Conservation (phyloP, 2,113 vertebrate genomes). For the Aleadryas rufinucha region DNA sequence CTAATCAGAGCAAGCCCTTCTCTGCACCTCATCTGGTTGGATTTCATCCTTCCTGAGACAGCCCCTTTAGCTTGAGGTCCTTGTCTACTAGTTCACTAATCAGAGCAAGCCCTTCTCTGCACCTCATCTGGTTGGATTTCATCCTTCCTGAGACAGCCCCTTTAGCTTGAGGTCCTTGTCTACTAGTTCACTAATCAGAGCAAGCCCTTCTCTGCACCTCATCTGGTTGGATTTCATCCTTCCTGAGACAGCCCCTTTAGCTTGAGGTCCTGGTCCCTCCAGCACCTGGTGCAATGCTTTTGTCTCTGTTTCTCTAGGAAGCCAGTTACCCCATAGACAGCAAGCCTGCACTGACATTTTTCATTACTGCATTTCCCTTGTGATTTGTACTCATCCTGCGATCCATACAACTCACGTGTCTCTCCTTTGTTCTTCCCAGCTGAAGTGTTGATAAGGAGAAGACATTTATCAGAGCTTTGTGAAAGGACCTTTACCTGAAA, state of each 20-base stretch:
- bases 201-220: not conserved
- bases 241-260: not conserved
- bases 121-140: not conserved
- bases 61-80: not conserved
- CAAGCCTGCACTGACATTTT: not conserved
- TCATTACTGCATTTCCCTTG: not conserved
- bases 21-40: not conserved
- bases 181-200: not conserved
- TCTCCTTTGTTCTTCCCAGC: not conserved
- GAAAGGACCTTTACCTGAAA: not conserved
- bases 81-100: not conserved
- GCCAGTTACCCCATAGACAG: not conserved
- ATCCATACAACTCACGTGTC: accelerated
- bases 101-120: not conserved
- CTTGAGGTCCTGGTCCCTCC: not conserved
- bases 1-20: not conserved
- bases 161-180: not conserved
- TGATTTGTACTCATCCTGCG: not conserved
- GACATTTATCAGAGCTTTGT: not conserved
- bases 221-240: not conserved
- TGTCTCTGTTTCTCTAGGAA: not conserved
- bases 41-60: not conserved
- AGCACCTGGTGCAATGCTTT: not conserved
- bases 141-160: not conserved
- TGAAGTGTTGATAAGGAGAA: not conserved